A percentile compares a stretch with the other conserved stretches of the same genome.
These are phyloP conservation scores for Puntigrus tetrazona DNA, from an alignment of 2,113 vertebrate species.

Conservation along the genomic window DNA sequence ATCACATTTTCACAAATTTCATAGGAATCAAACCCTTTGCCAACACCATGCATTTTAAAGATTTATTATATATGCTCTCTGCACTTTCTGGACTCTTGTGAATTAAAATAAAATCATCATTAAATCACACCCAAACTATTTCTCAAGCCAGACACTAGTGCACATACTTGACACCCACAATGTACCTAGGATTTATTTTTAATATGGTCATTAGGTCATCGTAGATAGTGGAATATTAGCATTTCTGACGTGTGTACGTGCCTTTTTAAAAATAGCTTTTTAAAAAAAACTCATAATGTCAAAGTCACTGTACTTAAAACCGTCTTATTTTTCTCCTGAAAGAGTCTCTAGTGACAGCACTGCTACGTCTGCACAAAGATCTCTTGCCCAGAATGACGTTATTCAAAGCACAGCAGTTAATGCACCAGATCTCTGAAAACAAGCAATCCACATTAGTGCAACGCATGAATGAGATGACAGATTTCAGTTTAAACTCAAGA, in stretches of 20 bases:
- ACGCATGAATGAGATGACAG: not conserved
- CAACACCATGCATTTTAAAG: not conserved
- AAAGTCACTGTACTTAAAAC: not conserved
- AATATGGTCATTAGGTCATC: not conserved
- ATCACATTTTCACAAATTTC: not conserved
- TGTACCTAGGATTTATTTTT: not conserved
- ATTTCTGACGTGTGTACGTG: not conserved
- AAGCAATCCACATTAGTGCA: not conserved
- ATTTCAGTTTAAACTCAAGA: slow-evolving; percentile 1
- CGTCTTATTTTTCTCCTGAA: not conserved
- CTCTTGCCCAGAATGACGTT: not conserved
- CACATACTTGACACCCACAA: not conserved
- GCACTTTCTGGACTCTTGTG: not conserved
- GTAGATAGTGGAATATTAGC: too few species aligned
- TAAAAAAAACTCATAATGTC: not conserved
- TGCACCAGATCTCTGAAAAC: not conserved
- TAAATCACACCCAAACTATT: not conserved
- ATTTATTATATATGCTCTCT: not conserved
- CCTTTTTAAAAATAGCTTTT: not conserved
- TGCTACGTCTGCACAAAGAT: not conserved
- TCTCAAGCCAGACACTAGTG: not conserved
- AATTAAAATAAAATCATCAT: not conserved
- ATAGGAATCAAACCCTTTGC: not conserved
- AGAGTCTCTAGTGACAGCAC: not conserved
- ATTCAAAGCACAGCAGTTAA: not conserved